phyloP scores from a whole-genome alignment of 2,888 invertebrate genomes.

The Pristionchus exspectatus region DNA sequence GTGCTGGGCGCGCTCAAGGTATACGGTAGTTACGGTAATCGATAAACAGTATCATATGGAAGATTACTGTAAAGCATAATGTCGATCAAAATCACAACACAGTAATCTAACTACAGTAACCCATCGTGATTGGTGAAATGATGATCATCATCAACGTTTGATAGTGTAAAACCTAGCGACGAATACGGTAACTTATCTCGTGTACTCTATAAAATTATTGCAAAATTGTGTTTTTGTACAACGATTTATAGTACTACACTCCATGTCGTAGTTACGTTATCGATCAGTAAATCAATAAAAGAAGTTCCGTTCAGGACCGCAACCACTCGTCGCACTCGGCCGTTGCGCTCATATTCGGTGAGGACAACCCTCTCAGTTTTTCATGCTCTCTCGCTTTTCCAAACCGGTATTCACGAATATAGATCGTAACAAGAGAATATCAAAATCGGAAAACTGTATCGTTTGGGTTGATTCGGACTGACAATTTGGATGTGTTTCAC shows the following conservation, averaged over 20 bases:
- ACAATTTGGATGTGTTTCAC: no score
- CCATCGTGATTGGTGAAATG: no score
- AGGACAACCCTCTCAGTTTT: neutral
- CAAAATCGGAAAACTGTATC: neutral
- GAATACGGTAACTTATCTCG: no score
- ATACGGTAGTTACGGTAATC: neutral
- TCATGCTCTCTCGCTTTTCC: neutral
- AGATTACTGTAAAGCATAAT: neutral
- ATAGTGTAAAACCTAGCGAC: no score
- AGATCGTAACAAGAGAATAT: neutral
- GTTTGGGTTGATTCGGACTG: no score
- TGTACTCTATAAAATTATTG: no score
- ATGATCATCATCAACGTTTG: no score
- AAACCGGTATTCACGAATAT: neutral
- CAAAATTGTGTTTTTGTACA: no score
- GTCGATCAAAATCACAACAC: no score
- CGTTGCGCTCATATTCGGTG: slow-evolving; percentile 35
- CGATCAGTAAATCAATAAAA: neutral
- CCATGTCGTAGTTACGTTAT: neutral
- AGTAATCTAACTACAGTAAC: no score
- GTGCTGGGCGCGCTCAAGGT: slow-evolving; percentile 1
- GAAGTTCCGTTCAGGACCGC: neutral
- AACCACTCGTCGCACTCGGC: slow-evolving; percentile 2
- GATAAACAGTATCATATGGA: neutral
- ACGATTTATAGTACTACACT: no score